Evolutionary conservation across 2,797 vertebrate species (phyloP), one percentile per base, ranked within the genome.

Genomic region (Neostethus bicornis): DNA sequence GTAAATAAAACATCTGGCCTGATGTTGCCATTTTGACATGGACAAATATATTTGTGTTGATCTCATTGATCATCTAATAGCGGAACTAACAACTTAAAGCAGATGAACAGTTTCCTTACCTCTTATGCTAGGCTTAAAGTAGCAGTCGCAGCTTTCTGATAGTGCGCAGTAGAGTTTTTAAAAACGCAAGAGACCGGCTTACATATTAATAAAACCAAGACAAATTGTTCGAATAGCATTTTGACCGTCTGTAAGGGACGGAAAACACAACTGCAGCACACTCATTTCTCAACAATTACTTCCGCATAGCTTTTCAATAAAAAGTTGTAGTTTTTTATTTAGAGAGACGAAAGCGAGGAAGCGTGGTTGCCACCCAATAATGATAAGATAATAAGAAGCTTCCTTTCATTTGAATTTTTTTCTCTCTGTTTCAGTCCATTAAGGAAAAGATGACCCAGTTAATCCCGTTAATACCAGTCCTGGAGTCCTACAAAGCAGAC

Each of bases 401-500:
- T n/a, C n/a, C n/a, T n/a, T n/a, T n/a, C n/a, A n/a, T n/a, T n/a
- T n/a, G n/a, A n/a, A n/a, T n/a, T n/a, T n/a, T n/a, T n/a, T n/a
- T n/a, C n/a, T n/a, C n/a, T n/a, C n/a, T n/a, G n/a, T 9, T 32
- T 57, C 62, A 92, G 85, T 83, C 77, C 69, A 87, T 89, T 59
- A 86, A 83, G 47, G 54, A 69, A 3, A 87, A 87, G 56, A 89
- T 89, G 87, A 83, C 81, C n/a, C 84, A 86, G 62, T 12, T 89
- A 0, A 83, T 81, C 11, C 83, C 84, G 9, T 80, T 89, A 5
- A 85, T 89, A 28, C 79, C 80, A 0, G 81, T 85, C 19, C 64
- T 89, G 50, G 84, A 98, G 89, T 92, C 96, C 83, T 99, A 98
- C 92, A 98, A 96, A 85, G 96, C 96, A 49, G 97, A 98, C 86